These are phyloP conservation scores for Heliconius melpomene DNA, from an alignment of 1,140 invertebrate genomes.

Conservation along the genomic window DNA sequence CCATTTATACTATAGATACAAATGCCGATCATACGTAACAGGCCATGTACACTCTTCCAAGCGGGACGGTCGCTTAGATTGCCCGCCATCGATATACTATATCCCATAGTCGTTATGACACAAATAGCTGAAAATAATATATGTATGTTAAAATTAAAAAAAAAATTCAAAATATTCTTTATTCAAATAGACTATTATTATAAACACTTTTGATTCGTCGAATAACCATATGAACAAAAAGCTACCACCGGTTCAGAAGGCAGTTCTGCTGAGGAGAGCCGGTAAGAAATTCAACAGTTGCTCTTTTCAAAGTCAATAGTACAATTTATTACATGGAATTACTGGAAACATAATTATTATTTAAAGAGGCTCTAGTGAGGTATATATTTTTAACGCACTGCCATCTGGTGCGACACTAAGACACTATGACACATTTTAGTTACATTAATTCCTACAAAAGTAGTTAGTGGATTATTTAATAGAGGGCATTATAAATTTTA, in stretches of 20 bases:
- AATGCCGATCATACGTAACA: conserved; percentile 56
- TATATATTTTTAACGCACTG: conserved; percentile 52
- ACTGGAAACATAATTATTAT: too few relatives aligned
- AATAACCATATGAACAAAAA: too few relatives aligned
- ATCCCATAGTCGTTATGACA: conserved; percentile 54
- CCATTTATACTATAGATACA: conserved; percentile 61
- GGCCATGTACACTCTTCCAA: conserved; percentile 56
- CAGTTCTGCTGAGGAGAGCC: too few relatives aligned
- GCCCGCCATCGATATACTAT: conserved; percentile 47
- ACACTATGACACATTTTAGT: not conserved
- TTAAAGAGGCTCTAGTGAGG: too few relatives aligned
- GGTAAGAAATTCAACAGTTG: too few relatives aligned
- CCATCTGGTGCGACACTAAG: conserved; percentile 26
- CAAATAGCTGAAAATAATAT: conserved; percentile 46
- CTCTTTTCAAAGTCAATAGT: too few relatives aligned
- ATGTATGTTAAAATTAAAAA: too few relatives aligned
- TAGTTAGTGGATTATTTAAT: not conserved
- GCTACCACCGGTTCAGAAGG: too few relatives aligned
- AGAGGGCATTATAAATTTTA: conserved; percentile 1
- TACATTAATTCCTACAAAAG: not conserved
- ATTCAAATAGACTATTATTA: too few relatives aligned
- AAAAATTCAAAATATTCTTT: too few relatives aligned
- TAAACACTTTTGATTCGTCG: too few relatives aligned
- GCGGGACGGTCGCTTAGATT: conserved; percentile 50
- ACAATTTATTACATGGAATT: too few relatives aligned